Evolutionary conservation across 2,113 vertebrate species (phyloP).

Genomic region (Rhinoptilus africanus): DNA sequence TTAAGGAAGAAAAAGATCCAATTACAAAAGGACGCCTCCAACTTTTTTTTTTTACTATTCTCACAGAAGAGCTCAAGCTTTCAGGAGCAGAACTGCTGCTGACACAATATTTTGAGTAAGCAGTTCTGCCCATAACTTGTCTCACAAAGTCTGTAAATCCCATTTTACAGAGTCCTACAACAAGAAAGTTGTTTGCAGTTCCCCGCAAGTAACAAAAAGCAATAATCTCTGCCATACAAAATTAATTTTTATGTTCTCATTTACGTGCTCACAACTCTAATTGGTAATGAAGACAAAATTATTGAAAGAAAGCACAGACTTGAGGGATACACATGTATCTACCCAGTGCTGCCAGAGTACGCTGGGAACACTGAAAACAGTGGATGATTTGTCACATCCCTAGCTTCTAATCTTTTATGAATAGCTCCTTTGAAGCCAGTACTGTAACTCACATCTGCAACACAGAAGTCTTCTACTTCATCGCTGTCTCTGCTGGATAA

Average conservation of each 20-base stretch:
- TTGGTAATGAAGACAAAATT: not conserved
- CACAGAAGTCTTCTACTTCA: not conserved
- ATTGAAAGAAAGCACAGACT: not conserved
- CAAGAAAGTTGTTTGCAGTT: not conserved
- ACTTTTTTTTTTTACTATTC: not conserved
- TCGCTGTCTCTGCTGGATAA: not conserved
- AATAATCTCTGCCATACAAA: not conserved
- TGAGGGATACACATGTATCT: not conserved
- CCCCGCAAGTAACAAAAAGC: not conserved
- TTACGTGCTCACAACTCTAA: not conserved
- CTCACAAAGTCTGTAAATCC: not conserved
- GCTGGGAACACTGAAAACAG: not conserved
- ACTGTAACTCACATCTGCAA: slow-evolving; percentile 1
- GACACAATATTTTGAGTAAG: not conserved
- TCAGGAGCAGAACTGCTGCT: not conserved
- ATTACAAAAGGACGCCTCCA: not conserved
- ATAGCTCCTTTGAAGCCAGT: slow-evolving; percentile 20
- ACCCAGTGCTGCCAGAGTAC: not conserved
- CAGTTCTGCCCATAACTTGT: not conserved
- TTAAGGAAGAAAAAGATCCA: not conserved
- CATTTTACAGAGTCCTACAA: not conserved
- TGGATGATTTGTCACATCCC: not conserved
- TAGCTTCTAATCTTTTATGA: not conserved
- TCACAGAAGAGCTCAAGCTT: not conserved
- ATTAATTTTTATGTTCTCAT: not conserved